Percentiles rank a stretch among this genome's conserved stretches.
These are phyloP conservation scores for Chlorospingus flavigularis DNA, from an alignment of 2,797 vertebrate species.

Conservation along the genomic window DNA sequence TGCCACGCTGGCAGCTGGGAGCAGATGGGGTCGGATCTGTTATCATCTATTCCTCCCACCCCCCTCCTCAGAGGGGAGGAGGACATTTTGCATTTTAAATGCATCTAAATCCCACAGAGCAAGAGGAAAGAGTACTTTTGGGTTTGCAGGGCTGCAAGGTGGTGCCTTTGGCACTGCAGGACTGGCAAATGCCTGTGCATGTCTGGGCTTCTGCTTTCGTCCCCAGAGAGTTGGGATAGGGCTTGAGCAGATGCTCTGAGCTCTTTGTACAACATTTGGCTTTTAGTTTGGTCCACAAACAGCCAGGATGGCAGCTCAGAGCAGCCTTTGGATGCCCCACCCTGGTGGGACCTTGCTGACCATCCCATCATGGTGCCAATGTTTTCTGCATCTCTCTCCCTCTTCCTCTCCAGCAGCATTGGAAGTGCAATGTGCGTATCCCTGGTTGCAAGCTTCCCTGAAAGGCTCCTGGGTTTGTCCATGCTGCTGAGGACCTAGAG, in stretches of 20 bases:
- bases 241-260: fast-evolving
- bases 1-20: constrained; percentile 26
- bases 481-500: background rate
- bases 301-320: fast-evolving
- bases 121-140: background rate
- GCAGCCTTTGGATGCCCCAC: background rate
- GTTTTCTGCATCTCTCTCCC: background rate
- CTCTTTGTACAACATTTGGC: background rate
- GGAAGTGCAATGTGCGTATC: fast-evolving
- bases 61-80: background rate
- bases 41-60: background rate
- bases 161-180: background rate
- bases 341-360: background rate
- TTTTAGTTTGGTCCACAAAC: background rate
- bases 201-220: background rate
- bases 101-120: background rate
- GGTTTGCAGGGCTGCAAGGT: background rate
- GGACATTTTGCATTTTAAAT: constrained; percentile 3
- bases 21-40: constrained; percentile 29
- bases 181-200: background rate
- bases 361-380: fast-evolving
- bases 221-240: background rate
- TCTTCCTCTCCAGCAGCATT: background rate
- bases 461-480: background rate
- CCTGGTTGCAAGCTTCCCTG: fast-evolving